These are phyloP conservation scores for Streblospio benedicti DNA, from an alignment of 1,140 invertebrate species.

Conservation along the genomic window DNA sequence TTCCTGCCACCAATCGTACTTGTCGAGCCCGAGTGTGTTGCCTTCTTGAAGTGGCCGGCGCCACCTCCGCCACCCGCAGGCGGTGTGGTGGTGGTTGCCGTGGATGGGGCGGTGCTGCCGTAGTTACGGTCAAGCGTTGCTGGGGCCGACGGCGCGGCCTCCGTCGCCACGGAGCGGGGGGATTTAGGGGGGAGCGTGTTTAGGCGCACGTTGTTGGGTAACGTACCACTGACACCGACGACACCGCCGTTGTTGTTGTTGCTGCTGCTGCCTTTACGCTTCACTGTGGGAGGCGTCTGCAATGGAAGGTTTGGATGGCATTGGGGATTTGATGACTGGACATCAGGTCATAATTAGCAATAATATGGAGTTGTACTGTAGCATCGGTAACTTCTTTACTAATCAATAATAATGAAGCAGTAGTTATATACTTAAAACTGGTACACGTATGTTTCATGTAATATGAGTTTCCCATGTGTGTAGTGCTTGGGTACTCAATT, in stretches of 20 bases:
- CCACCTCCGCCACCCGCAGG: constrained; percentile 6
- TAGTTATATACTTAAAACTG: too few species aligned
- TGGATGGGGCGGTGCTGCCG: constrained; percentile 22
- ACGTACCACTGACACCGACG: constrained; percentile 41
- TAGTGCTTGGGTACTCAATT: too few species aligned
- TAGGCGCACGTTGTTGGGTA: constrained; percentile 24
- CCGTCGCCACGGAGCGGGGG: not conserved
- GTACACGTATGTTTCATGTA: too few species aligned
- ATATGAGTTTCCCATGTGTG: too few species aligned
- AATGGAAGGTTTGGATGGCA: too few species aligned
- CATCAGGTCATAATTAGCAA: too few species aligned
- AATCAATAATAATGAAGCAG: too few species aligned
- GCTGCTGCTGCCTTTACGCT: constrained; percentile 21
- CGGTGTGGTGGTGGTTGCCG: constrained; percentile 16
- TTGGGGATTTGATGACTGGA: too few species aligned
- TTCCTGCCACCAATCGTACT: constrained; percentile 11
- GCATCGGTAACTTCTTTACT: too few species aligned
- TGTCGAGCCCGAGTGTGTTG: not conserved
- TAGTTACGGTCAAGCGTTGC: not conserved
- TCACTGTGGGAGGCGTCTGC: not conserved
- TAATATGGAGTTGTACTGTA: too few species aligned
- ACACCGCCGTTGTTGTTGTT: constrained; percentile 34
- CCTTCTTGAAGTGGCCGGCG: constrained; percentile 5
- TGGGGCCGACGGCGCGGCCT: not conserved
- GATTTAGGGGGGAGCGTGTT: not conserved